Percentiles rank a stretch among this genome's conserved stretches.
These are phyloP conservation scores for Hypomesus transpacificus DNA, from an alignment of 2,113 vertebrate genomes.

Conservation along the genomic window DNA sequence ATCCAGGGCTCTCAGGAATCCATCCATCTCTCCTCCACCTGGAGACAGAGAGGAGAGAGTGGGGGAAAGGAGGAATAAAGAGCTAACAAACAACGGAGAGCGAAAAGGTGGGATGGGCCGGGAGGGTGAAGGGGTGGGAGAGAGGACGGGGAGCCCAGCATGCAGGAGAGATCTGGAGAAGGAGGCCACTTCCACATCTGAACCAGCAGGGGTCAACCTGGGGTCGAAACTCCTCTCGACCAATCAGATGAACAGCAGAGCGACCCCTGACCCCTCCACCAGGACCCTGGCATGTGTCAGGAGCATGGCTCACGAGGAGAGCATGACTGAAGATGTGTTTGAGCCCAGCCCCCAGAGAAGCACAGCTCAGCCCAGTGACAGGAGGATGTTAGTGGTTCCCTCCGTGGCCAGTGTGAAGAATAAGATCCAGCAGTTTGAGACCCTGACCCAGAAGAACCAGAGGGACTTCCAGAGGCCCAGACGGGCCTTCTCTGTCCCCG, in stretches of 20 bases:
- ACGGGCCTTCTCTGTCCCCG: constrained; percentile 58
- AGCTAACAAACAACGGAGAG: constrained; percentile 3
- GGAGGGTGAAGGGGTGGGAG: not conserved
- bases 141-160: not conserved
- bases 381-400: constrained; percentile 1
- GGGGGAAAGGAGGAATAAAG: constrained; percentile 9
- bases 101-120: not conserved
- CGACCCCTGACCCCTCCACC: not conserved
- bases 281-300: not conserved
- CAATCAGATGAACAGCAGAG: constrained; percentile 1
- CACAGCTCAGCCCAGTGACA: constrained; percentile 15
- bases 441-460: constrained; percentile 57
- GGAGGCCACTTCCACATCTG: not conserved
- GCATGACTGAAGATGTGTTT: constrained; percentile 43
- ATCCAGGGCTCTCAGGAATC: constrained; percentile 2
- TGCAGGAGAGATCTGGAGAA: not conserved
- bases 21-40: not conserved
- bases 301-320: not conserved
- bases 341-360: constrained; percentile 27
- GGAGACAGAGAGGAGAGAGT: not conserved
- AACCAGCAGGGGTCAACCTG: not conserved
- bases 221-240: not conserved
- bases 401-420: constrained; percentile 65
- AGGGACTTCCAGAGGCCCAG: constrained; percentile 25
- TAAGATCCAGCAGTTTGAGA: constrained; percentile 73